A percentile compares a stretch with the other conserved stretches of the same genome.
Conservation (phyloP, 1,140 invertebrate species). For the Telenomus remus region DNA sequence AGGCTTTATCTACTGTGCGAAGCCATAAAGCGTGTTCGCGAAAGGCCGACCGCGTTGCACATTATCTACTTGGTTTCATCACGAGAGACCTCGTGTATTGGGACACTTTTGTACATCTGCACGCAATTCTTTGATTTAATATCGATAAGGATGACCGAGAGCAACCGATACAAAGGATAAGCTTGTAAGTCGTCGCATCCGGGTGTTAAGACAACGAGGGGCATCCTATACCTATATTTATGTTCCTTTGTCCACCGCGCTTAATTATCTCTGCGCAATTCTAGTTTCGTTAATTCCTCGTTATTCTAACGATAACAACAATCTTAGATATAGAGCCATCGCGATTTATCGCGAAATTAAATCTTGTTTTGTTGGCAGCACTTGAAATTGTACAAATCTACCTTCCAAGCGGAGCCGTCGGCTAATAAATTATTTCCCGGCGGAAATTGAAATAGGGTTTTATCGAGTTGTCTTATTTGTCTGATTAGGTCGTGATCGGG, state of each 20-base stretch:
- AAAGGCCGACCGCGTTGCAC: constrained; percentile 52
- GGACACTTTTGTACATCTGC: constrained; percentile 54
- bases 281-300: not conserved
- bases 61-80: constrained; percentile 57
- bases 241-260: constrained; percentile 2
- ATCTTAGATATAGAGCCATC: constrained; percentile 8
- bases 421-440: constrained; percentile 32
- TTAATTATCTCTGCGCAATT: constrained; percentile 5
- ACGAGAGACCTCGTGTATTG: constrained; percentile 52
- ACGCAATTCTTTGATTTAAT: constrained; percentile 55
- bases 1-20: constrained; percentile 53
- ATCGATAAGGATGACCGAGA: constrained; percentile 39
- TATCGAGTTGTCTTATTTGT: constrained; percentile 48
- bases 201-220: constrained; percentile 17
- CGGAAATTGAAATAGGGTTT: constrained; percentile 28
- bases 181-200: constrained; percentile 28
- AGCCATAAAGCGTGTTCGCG: constrained; percentile 56
- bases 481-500: constrained; percentile 39
- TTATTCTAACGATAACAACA: too few relatives aligned
- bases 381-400: constrained; percentile 32
- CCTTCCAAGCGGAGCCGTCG: constrained; percentile 20
- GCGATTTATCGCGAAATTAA: constrained; percentile 12
- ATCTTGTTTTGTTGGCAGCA: constrained; percentile 26
- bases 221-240: constrained; percentile 7
- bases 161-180: constrained; percentile 37